Base-by-base conservation (phyloP, 2,888 invertebrate genomes). In the Nomada hirtipes region DNA sequence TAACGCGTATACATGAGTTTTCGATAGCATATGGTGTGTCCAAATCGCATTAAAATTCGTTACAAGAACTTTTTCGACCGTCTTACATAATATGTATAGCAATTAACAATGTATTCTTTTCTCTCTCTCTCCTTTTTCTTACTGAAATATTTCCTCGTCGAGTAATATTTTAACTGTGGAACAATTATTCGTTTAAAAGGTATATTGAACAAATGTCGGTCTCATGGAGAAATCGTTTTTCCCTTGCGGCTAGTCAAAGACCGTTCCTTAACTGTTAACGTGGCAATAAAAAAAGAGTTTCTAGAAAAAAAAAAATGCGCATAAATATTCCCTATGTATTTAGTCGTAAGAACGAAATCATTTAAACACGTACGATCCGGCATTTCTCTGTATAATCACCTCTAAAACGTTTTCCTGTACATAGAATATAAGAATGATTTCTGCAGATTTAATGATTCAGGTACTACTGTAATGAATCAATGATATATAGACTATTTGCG, bases 401-500 rank as follows among this genome's bases (percentile, higher is more conserved):
- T 74, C 36, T 72, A 50, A 53, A 70, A 44, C 11, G 15, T 76
- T 60, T 82, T 36, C 57, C 75, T 81, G 75, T 75, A 83, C 76
- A 78, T 76, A 71, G 44, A 74, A 77, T 85, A 83, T 85, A 86
- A 89, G 83, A 89, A 86, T 76, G 84, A 86, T 80, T 78, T 77
- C 76, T 82, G 85, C 76, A 79, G 82, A 80, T 89, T 82, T 81
- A 83, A 81, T 87, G 87, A 85, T 88, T 89, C 89, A 89, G 89
- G 89, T 89, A 89, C 89, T 89, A 85, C 83, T 86, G 86, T 82
- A 80, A 89, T 85, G 87, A 89, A 89, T 83, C 86, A 89, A 88
- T 88, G 81, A 83, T 47, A 15, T 78, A 80, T 73, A 85, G 65
- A 70, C 76, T 79, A 83, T 84, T 73, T 72, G 61, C 53, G 63